Evolutionary conservation across 2,888 invertebrate species (phyloP), one percentile per base, ranked within the genome.

Genomic region (Eupithecia inturbata): DNA sequence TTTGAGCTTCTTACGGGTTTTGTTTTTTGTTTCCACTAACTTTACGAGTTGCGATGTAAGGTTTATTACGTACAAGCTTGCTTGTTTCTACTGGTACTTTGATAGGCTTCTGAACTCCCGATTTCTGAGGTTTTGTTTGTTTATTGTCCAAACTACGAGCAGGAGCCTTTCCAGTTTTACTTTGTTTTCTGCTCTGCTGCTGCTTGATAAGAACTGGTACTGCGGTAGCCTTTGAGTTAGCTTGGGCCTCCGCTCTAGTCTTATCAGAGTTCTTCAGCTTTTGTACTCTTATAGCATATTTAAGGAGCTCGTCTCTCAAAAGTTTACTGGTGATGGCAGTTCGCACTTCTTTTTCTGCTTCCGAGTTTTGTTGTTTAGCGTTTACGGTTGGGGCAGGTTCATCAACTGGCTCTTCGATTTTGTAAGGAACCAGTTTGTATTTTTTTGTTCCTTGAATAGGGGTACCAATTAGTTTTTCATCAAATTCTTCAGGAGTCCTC

Each of bases 201-300:
- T 88, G 85, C 72, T 87, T 87, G 31, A 84, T 78, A 9, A 83
- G 75, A 19, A 80, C 68, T n/a, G 88, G 82, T 22, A 83, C 82
- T 12, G 85, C 78, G 68, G 86, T 88, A 3, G 86, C 82, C n/a
- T 88, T 83, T 28, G 84, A 84, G 76, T 88, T 87, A 26, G 86
- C 87, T 74, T 83, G 85, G 12, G 86, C 83, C 14, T 85, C 74
- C 53, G 86, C 84, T 7, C 87, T 89, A 77, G 89, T 88, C 70
- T 87, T 88, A 53, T 84, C 85, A 60, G 87, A 78, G 31, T 85
- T 84, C 26, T 80, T 81, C 14, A 89, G 78, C n/a, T 85, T 88
- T 74, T 89, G 88, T 12, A 90, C 79, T 77, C 88, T 89, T 70
- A 82, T 82, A 0, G 83, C 85, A 26, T 85, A 85, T 74, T 85